Conservation (phyloP, 2,797 vertebrate genomes). For the Hylomyscus alleni region DNA sequence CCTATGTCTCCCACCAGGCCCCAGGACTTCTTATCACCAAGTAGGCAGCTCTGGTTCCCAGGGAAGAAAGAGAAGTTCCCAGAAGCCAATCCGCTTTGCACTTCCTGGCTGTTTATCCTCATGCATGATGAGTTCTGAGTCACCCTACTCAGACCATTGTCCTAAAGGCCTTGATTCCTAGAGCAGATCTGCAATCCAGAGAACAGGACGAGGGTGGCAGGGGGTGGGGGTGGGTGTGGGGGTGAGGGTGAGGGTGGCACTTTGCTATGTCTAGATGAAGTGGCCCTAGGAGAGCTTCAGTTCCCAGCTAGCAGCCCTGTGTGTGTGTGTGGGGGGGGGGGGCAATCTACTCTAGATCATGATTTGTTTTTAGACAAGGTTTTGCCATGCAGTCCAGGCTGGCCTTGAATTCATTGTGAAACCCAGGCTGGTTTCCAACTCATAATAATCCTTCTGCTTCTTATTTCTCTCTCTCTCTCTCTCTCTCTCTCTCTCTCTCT, state of each 20-base stretch:
- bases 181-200: background rate
- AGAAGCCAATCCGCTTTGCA: accelerated
- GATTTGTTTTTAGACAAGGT: background rate
- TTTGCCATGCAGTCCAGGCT: background rate
- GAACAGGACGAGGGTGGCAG: background rate
- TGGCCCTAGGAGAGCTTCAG: background rate
- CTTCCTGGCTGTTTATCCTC: background rate
- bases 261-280: background rate
- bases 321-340: too few relatives aligned
- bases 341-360: background rate
- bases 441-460: background rate
- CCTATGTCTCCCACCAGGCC: background rate
- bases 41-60: background rate
- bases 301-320: background rate
- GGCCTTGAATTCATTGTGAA: background rate
- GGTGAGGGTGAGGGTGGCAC: too few relatives aligned
- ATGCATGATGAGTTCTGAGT: background rate
- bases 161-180: background rate
- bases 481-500: background rate
- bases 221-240: too few relatives aligned
- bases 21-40: background rate
- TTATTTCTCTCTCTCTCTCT: background rate
- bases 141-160: background rate
- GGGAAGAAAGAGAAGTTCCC: background rate
- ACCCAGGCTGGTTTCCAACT: background rate